Conservation (phyloP, 2,888 invertebrate genomes). For the Drosophila niveifrons region DNA sequence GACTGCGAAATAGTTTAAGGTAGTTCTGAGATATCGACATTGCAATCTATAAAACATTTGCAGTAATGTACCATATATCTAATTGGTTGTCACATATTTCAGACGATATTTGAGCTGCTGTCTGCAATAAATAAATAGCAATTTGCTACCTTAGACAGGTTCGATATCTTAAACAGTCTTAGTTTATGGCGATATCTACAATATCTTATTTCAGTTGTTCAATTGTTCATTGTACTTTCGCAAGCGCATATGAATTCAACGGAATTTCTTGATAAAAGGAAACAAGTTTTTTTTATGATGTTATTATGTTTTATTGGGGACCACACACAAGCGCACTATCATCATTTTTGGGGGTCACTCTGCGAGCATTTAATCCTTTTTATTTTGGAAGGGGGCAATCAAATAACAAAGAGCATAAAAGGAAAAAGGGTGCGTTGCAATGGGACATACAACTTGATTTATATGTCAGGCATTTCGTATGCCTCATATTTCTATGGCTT, state of each 20-base stretch:
- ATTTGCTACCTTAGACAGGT: background rate
- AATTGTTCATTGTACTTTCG: constrained; percentile 41
- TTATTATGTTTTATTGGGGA: constrained; percentile 12
- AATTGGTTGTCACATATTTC: too few relatives aligned
- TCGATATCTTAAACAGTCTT: background rate
- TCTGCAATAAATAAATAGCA: constrained; percentile 6
- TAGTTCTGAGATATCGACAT: background rate
- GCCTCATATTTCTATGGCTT: constrained; percentile 79
- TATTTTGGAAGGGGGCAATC: constrained; percentile 30
- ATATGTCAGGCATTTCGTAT: constrained; percentile 49
- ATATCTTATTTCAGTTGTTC: constrained; percentile 3
- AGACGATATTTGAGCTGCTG: background rate
- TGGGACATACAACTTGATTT: constrained; percentile 70
- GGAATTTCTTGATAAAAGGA: constrained; percentile 33
- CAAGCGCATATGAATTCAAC: constrained; percentile 24
- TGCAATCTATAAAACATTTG: too few relatives aligned
- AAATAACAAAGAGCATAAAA: constrained; percentile 26
- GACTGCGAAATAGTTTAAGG: background rate
- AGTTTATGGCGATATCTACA: background rate
- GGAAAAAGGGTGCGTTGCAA: constrained; percentile 67
- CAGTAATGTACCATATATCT: too few relatives aligned
- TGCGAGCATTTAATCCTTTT: constrained; percentile 76
- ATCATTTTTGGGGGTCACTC: constrained; percentile 52
- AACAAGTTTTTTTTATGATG: constrained; percentile 30
- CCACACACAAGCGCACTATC: constrained; percentile 37